Conservation (phyloP, 1,140 invertebrate genomes). For the Paraescarpia echinospica region DNA sequence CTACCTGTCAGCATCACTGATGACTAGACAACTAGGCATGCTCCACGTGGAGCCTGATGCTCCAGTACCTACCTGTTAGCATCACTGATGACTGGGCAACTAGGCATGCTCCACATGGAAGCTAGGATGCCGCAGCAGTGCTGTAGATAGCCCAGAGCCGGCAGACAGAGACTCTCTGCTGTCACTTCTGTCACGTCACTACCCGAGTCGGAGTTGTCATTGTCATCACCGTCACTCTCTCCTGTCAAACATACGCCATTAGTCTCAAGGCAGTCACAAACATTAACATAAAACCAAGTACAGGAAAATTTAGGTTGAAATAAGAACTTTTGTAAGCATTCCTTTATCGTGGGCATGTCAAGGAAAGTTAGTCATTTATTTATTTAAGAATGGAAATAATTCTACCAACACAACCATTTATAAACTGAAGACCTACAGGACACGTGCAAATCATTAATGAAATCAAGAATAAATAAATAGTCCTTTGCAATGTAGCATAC, state of each 20-base stretch:
- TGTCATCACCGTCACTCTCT: slow-evolving; percentile 50
- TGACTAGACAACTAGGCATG: too few relatives aligned
- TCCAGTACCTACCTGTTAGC: slow-evolving; percentile 71
- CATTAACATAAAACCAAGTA: neutral
- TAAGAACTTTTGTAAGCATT: neutral
- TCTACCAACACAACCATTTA: neutral
- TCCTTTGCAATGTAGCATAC: too few relatives aligned
- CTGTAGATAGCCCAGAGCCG: slow-evolving; percentile 82
- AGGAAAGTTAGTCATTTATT: neutral
- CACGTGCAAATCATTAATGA: neutral
- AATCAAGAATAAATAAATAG: too few relatives aligned
- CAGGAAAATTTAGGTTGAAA: neutral
- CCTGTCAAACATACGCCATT: slow-evolving; percentile 35
- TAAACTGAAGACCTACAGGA: neutral
- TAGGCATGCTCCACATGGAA: slow-evolving; percentile 91
- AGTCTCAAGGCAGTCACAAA: neutral
- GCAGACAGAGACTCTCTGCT: slow-evolving; percentile 72
- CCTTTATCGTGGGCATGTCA: neutral
- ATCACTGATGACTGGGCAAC: slow-evolving; percentile 88
- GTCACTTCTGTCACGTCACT: slow-evolving; percentile 40
- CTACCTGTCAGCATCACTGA: too few relatives aligned
- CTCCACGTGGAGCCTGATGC: too few relatives aligned
- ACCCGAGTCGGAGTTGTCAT: slow-evolving; percentile 49
- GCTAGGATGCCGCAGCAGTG: slow-evolving; percentile 82
- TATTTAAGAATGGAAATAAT: neutral